These are phyloP conservation scores for Ceyx cyanopectus DNA, from an alignment of 2,113 vertebrate species.

Conservation along the genomic window DNA sequence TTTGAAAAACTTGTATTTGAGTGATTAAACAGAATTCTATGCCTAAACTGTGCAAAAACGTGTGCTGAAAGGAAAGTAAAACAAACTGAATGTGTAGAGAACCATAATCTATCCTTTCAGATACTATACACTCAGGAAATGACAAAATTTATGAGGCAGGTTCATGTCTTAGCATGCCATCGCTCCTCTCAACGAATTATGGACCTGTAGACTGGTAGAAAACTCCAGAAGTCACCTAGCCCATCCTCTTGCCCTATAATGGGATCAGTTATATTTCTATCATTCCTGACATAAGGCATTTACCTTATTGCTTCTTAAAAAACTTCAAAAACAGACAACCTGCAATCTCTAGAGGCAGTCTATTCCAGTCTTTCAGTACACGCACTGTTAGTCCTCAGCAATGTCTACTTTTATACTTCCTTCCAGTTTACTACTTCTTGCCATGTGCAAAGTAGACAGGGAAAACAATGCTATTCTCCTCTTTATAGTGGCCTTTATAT, in stretches of 20 bases:
- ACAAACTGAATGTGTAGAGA: neutral
- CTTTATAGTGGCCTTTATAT: neutral
- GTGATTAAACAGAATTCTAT: neutral
- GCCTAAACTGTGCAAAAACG: neutral
- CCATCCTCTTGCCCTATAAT: neutral
- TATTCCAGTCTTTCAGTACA: neutral
- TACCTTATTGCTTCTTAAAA: neutral
- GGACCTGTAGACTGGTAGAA: neutral
- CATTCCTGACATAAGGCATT: neutral
- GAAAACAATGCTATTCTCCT: neutral
- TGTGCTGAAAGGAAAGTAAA: neutral
- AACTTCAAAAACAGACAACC: neutral
- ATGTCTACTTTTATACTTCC: neutral
- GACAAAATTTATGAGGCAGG: neutral
- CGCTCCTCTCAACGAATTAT: neutral
- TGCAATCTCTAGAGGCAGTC: neutral
- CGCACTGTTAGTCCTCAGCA: neutral
- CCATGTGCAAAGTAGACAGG: neutral
- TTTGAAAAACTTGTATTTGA: neutral
- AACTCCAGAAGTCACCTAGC: neutral
- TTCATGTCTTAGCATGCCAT: neutral
- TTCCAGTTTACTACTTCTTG: neutral
- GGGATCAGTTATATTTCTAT: neutral
- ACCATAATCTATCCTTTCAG: neutral
- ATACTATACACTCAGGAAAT: neutral